Evolutionary conservation across 2,888 invertebrate species (phyloP), one percentile per base, ranked within the genome.

Genomic region (Dryadula phaetusa): DNA sequence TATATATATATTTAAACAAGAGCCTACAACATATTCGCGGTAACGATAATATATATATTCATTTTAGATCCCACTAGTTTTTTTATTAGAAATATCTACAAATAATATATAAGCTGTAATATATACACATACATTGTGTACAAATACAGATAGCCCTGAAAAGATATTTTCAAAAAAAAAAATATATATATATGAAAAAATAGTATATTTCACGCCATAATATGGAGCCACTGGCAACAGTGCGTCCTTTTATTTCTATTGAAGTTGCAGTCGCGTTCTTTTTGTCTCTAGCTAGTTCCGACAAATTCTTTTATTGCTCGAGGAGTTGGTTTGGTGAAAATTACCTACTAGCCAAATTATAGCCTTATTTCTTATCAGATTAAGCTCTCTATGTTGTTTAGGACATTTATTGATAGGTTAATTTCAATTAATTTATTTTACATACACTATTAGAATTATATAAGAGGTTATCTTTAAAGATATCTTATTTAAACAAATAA

Each of bases 161-260:
- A 10, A 28, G 14, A 52, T n/a, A 52, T n/a, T 44, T 18, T 44
- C 18, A 18, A 42, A 18, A 18, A 42, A 18, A 18, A 18, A 40
- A 18, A 8, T 25, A 25, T 20, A 20, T 34, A 40, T 10, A 28
- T n/a, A 32, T 12, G 40, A 40, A 40, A 40, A 46, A 16, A 28
- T 3, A 28, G 28, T 49, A 28, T 52, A 25, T 40, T 74, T 70
- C 61, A 69, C 64, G 58, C 64, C 73, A 52, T 28, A 28, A 28
- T 52, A 28, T n/a, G 77, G 69, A 70, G 67, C 67, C 62, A 69
- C 68, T 63, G 72, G 70, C 68, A 70, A 60, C 76, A 67, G 79
- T 76, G 78, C 77, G 79, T 77, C 80, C 79, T 81, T 84, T 82
- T 84, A 83, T 83, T 82, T 79, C 77, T 77, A 82, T 82, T 79